Conservation (phyloP, 2,797 vertebrate genomes). For the Ptychadena robeensis region DNA sequence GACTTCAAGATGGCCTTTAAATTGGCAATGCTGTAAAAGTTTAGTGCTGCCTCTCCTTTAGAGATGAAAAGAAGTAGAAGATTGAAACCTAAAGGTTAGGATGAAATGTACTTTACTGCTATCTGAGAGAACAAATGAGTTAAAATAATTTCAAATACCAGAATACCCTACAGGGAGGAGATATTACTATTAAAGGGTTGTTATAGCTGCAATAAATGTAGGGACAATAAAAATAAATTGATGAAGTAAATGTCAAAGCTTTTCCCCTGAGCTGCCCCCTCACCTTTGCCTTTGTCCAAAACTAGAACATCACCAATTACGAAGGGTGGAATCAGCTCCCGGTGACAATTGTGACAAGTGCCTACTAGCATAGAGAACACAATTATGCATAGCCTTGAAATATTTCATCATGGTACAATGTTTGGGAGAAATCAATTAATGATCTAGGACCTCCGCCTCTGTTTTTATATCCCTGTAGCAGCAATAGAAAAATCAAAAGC, state of each 20-base stretch:
- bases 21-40: conserved; percentile 80
- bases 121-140: conserved; percentile 87
- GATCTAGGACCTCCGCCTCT: conserved; percentile 74
- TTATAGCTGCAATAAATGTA: conserved; percentile 86
- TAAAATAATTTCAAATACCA: conserved; percentile 89
- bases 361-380: conserved; percentile 78
- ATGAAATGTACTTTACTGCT: conserved; percentile 85
- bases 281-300: conserved; percentile 88
- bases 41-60: conserved; percentile 79
- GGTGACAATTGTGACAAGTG: conserved; percentile 85
- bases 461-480: conserved; percentile 76
- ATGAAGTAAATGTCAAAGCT: conserved; percentile 86
- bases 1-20: conserved; percentile 80
- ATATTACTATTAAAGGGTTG: conserved; percentile 88
- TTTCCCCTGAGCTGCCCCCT: conserved; percentile 84
- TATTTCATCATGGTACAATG: conserved; percentile 81
- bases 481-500: conserved; percentile 46
- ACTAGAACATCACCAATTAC: conserved; percentile 87
- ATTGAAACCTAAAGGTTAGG: conserved; percentile 85
- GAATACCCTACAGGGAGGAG: conserved; percentile 87
- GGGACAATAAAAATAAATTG: conserved; percentile 89
- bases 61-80: conserved; percentile 78
- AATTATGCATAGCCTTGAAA: conserved; percentile 86
- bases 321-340: conserved; percentile 83
- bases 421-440: conserved; percentile 83